Base-by-base conservation (phyloP, 37 sponge, comb jelly and placozoan species). In the Cliona cf. orientalis region DNA sequence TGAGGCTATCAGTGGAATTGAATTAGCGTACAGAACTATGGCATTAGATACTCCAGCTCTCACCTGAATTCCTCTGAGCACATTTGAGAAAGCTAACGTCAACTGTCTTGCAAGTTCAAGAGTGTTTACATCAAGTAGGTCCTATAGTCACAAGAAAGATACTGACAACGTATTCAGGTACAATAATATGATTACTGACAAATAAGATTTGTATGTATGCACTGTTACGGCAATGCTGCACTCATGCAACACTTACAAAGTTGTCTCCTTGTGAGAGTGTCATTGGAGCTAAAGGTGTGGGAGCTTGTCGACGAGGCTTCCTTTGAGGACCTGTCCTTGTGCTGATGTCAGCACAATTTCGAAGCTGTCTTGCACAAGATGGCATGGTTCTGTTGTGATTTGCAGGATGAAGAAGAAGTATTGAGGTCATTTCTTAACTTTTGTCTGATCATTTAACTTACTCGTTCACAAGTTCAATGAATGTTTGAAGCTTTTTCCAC, bases 71-170 rank as follows among this genome's bases (percentile, higher is more conserved):
- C 83, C 33, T 34, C 84, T 86, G 42, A 91, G 70, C 37, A 77
- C 29, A 17, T 67, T 35, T 4, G 69, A 69, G 60, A 69, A 91
- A 32, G 58, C 38, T 1, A 87, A 9, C 5, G 87, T 58, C 34
- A 91, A 70, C 62, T 91, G 92, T 78, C 92, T 46, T 23, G 87
- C 84, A 1, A 91, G 70, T 64, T 91, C 92, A 31, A 91, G 73
- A 21, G 84, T 83, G 59, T 91, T 91, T 9, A 86, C 74, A 74
- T 91, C 92, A 21, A 80, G 57, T 33, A 87, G 37, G 44, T 80
- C 81, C 88, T 87, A 35, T 0, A 72, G 38, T n/a, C 7, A 62
- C 32, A 58, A 40, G 0, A 9, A 45, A 5, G n/a, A n/a, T n/a
- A n/a, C 55, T 49, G 55, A 49, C 55, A 49, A 19, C 55, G 55